Evolutionary conservation across 2,797 vertebrate genomes (phyloP).

Genomic region (Chelonia mydas): DNA sequence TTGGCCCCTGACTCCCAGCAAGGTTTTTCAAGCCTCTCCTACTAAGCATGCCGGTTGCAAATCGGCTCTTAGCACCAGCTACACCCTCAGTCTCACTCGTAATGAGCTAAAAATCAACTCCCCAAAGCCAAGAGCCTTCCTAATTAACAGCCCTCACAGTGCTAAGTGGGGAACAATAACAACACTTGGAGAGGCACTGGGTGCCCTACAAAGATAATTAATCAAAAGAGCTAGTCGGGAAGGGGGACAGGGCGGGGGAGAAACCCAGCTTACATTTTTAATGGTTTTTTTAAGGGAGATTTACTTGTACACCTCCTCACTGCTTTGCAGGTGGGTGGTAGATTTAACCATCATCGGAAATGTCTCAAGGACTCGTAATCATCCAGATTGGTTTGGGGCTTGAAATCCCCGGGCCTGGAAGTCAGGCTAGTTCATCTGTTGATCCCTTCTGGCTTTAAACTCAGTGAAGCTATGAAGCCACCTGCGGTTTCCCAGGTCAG

Average conservation of each 20-base stretch:
- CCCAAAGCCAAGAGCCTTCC: neutral
- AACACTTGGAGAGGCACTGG: neutral
- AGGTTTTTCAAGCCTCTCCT: neutral
- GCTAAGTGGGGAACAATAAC: neutral
- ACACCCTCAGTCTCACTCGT: neutral
- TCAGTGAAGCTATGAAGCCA: neutral
- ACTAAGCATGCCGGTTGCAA: neutral
- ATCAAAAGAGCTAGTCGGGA: neutral
- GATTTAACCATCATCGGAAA: neutral
- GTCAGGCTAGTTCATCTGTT: neutral
- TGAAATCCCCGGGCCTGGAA: neutral
- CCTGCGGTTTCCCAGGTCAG: neutral
- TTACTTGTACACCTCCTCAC: neutral
- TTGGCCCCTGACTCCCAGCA: neutral
- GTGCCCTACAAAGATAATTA: neutral
- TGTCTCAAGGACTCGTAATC: neutral
- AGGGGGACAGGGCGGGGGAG: too few species aligned
- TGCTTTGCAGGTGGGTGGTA: neutral
- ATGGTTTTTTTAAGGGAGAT: neutral
- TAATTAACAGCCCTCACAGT: neutral
- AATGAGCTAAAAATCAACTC: neutral
- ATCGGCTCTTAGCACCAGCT: neutral
- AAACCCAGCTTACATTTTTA: neutral
- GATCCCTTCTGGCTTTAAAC: neutral
- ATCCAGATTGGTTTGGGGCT: neutral